phyloP scores from a whole-genome alignment of 2,888 invertebrate genomes.

The Caenorhabditis sp. region DNA sequence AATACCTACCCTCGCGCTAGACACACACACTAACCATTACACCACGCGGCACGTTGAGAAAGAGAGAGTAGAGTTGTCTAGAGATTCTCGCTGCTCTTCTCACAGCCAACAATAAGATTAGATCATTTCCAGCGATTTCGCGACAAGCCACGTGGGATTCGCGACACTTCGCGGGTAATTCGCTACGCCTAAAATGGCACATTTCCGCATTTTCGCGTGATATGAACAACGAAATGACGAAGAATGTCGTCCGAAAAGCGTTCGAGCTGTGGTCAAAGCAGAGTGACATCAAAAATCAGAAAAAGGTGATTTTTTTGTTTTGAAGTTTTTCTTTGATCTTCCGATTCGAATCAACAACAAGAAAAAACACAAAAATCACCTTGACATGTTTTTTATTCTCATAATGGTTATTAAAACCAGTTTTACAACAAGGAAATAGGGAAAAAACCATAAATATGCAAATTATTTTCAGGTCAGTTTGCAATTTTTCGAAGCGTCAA shows the following conservation, averaged over 20 bases:
- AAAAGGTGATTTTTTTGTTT: slow-evolving; percentile 12
- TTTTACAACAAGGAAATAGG: too few relatives aligned
- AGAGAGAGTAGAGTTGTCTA: too few relatives aligned
- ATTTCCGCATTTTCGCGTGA: slow-evolving; percentile 68
- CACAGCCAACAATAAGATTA: too few relatives aligned
- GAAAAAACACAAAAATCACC: slow-evolving; percentile 1
- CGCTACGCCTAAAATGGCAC: slow-evolving; percentile 64
- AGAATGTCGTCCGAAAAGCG: slow-evolving; percentile 73
- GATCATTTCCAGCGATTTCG: slow-evolving; percentile 31
- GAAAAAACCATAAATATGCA: too few relatives aligned
- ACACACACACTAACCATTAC: not conserved
- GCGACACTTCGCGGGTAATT: slow-evolving; percentile 42
- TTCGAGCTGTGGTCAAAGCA: slow-evolving; percentile 78
- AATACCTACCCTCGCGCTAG: not conserved
- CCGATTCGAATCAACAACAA: not conserved
- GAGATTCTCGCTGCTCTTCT: too few relatives aligned
- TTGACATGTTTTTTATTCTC: slow-evolving; percentile 1
- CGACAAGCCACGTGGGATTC: slow-evolving; percentile 46
- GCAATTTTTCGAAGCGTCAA: slow-evolving; percentile 68
- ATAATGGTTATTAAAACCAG: not conserved
- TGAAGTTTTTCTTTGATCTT: not conserved
- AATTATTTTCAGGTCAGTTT: slow-evolving; percentile 75
- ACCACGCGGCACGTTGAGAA: not conserved
- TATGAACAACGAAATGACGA: slow-evolving; percentile 55
- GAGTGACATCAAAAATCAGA: slow-evolving; percentile 42